These are phyloP conservation scores for Piprites chloris DNA, from an alignment of 2,113 vertebrate species.

Conservation along the genomic window DNA sequence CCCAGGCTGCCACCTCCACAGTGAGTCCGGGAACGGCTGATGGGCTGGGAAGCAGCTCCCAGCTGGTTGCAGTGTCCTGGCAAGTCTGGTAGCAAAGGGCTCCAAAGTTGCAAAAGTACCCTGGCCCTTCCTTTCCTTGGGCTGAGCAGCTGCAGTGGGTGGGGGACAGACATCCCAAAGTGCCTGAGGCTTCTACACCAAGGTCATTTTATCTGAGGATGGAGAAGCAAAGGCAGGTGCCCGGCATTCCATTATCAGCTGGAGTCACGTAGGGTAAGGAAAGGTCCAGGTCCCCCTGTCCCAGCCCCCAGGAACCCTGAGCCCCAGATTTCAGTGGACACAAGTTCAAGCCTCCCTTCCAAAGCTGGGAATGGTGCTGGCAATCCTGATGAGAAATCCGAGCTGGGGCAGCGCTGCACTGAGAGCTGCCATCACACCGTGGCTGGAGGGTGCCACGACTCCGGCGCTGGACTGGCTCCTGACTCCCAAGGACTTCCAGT, in stretches of 20 bases:
- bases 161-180: neutral
- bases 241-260: fast-evolving
- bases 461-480: too few relatives aligned
- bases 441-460: neutral
- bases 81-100: neutral
- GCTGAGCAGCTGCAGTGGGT: neutral
- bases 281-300: neutral
- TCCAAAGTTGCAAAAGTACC: fast-evolving
- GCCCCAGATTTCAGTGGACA: neutral
- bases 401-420: fast-evolving
- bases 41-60: neutral
- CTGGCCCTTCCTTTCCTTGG: neutral
- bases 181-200: neutral
- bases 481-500: fast-evolving
- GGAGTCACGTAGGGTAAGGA: neutral
- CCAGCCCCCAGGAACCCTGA: neutral
- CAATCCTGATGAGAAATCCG: fast-evolving
- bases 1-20: neutral
- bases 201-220: neutral
- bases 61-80: neutral
- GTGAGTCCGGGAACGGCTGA: neutral
- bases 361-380: neutral
- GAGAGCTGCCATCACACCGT: neutral
- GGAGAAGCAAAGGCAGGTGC: neutral
- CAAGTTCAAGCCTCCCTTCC: neutral